These are phyloP conservation scores for Pheosia gnoma DNA, from an alignment of 2,888 invertebrate species.

Conservation along the genomic window DNA sequence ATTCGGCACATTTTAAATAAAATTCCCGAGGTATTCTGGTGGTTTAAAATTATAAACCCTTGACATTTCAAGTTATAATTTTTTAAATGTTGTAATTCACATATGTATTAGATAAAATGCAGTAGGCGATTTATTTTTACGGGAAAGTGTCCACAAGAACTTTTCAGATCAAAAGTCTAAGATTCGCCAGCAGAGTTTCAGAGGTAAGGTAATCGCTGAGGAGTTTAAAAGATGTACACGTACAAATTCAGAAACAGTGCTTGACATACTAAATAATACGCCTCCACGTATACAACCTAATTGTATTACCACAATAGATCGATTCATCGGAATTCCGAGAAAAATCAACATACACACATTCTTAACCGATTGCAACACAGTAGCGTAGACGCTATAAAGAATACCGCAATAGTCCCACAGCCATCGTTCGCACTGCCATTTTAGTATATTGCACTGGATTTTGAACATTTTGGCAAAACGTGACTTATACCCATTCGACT, in stretches of 20 bases:
- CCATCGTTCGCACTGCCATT: conserved; percentile 50
- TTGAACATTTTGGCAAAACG: conserved; percentile 66
- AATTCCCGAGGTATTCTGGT: too few species aligned
- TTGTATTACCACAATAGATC: neutral
- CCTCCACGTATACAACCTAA: too few species aligned
- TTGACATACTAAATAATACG: too few species aligned
- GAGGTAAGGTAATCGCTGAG: too few species aligned
- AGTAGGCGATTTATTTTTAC: neutral
- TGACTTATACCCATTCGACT: conserved; percentile 65
- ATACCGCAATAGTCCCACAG: conserved; percentile 54
- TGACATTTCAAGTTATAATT: neutral
- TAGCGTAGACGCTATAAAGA: conserved; percentile 56
- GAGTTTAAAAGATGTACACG: too few species aligned
- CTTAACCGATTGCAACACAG: conserved; percentile 28
- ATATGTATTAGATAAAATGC: neutral
- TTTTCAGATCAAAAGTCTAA: neutral
- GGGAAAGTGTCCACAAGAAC: neutral
- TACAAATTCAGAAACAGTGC: too few species aligned
- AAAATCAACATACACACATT: neutral
- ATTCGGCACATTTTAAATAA: neutral
- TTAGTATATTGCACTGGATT: conserved; percentile 55
- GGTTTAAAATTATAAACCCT: neutral
- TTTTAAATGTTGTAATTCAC: neutral
- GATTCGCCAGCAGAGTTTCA: too few species aligned
- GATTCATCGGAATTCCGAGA: neutral